Conservation (phyloP, 2,797 vertebrate genomes). For the Danio choprae region DNA sequence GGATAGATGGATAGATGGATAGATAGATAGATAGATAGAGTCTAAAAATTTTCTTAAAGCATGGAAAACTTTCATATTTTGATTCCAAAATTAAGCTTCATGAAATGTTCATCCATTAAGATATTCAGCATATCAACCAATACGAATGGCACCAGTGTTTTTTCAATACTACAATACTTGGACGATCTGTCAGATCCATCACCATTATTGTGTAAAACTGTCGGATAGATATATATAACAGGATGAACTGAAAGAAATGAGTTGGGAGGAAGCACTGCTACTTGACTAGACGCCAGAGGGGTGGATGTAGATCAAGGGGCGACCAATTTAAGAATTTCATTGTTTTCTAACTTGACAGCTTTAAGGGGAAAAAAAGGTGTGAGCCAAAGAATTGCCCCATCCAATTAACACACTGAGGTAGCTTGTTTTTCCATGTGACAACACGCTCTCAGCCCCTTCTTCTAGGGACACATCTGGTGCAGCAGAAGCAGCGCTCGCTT, state of each 20-base stretch:
- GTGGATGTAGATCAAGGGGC: constrained; percentile 53
- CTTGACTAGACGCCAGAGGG: constrained; percentile 18
- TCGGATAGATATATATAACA: constrained; percentile 5
- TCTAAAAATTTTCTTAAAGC: not conserved
- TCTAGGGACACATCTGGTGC: constrained; percentile 67
- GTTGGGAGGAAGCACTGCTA: constrained; percentile 32
- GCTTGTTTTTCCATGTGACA: constrained; percentile 73
- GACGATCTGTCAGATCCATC: constrained; percentile 47
- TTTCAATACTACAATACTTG: constrained; percentile 35
- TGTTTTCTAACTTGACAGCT: constrained; percentile 74
- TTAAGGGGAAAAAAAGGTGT: constrained; percentile 66
- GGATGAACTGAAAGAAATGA: constrained; percentile 8
- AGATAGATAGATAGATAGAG: too few relatives aligned
- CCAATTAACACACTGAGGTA: constrained; percentile 78
- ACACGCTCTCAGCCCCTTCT: constrained; percentile 65
- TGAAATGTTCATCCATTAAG: constrained; percentile 15
- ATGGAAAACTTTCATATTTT: not conserved
- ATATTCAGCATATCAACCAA: not conserved
- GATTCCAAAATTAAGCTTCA: constrained; percentile 52
- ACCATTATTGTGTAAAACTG: constrained; percentile 34
- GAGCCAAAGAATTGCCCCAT: constrained; percentile 77
- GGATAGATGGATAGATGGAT: too few relatives aligned
- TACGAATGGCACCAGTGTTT: not conserved
- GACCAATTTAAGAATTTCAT: constrained; percentile 69
- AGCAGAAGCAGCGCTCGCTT: constrained; percentile 33